Percentiles rank a stretch among this genome's conserved stretches.
Conservation (phyloP, 2,888 invertebrate genomes). For the Buathra laborator region DNA sequence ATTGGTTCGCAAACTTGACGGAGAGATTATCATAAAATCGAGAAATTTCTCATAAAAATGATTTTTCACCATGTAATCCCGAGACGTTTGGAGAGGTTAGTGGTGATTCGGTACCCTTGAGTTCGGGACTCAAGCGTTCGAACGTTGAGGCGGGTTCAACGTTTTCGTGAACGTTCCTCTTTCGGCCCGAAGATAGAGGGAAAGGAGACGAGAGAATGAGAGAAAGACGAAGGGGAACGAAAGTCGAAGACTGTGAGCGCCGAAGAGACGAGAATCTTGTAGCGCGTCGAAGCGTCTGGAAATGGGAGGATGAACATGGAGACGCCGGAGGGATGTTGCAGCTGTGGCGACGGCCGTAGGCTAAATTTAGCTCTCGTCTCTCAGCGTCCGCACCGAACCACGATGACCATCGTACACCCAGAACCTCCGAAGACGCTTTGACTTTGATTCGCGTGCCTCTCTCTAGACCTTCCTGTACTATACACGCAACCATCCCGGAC, state of each 20-base stretch:
- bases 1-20: too few species aligned
- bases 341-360: constrained; percentile 44
- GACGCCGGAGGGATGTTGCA: constrained; percentile 28
- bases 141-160: constrained; percentile 53
- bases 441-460: constrained; percentile 64
- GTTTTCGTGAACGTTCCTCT: constrained; percentile 55
- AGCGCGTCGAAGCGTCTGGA: constrained; percentile 60
- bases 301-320: background rate
- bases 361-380: constrained; percentile 66
- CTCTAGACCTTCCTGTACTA: constrained; percentile 14
- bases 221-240: constrained; percentile 29
- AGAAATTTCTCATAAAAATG: too few species aligned
- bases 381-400: constrained; percentile 51
- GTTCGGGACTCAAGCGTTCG: background rate
- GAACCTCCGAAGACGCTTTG: constrained; percentile 61
- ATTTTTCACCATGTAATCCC: too few species aligned
- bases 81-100: background rate
- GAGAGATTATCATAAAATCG: too few species aligned
- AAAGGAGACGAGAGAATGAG: constrained; percentile 6
- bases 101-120: background rate
- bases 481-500: constrained; percentile 41
- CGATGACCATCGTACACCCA: constrained; percentile 61
- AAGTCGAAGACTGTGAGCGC: constrained; percentile 31
- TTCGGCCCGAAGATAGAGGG: constrained; percentile 30
- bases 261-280: constrained; percentile 68